phyloP scores from a whole-genome alignment of 2,797 vertebrate genomes.

The Pristis pectinata region DNA sequence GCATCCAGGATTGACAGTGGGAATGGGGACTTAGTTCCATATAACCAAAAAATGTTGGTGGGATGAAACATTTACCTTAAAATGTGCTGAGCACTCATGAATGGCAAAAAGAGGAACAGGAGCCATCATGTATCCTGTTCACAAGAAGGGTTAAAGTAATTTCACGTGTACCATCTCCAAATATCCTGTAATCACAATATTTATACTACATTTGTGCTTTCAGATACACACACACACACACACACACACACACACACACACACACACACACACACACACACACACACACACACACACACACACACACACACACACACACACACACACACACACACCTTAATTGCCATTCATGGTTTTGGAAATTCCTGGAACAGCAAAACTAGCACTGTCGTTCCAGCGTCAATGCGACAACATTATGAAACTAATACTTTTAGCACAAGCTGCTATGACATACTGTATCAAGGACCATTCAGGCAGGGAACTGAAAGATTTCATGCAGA shows the following conservation, averaged over 20 bases:
- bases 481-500: background rate
- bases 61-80: background rate
- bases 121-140: background rate
- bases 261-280: no score
- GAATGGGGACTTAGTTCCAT: background rate
- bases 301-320: background rate
- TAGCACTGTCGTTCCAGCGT: background rate
- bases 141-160: background rate
- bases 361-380: background rate
- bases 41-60: background rate
- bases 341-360: background rate
- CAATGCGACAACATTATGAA: background rate
- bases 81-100: background rate
- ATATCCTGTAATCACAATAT: background rate
- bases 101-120: background rate
- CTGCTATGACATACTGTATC: background rate
- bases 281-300: background rate
- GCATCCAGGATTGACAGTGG: background rate
- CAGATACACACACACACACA: background rate
- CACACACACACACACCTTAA: background rate
- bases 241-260: no score
- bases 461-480: background rate
- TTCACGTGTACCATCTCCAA: background rate
- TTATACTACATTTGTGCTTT: background rate
- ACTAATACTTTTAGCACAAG: constrained; percentile 16